These are phyloP conservation scores for Pomatorhinus ruficollis DNA, from an alignment of 2,113 vertebrate genomes.

Conservation along the genomic window DNA sequence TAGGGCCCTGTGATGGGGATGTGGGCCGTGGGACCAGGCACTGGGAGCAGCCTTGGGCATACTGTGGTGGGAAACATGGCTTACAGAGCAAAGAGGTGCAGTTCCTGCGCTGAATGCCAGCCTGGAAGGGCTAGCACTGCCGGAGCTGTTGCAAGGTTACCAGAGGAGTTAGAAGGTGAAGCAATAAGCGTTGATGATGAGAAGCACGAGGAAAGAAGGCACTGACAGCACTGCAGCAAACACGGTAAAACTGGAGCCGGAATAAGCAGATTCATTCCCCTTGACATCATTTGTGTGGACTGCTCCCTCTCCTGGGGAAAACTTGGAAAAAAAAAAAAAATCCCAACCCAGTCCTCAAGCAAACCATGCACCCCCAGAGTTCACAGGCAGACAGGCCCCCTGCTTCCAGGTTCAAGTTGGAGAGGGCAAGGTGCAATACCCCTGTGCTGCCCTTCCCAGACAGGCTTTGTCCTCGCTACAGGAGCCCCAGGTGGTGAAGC, in stretches of 20 bases:
- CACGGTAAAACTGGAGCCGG: background rate
- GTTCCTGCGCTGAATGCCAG: background rate
- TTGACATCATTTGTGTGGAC: background rate
- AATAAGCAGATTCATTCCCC: background rate
- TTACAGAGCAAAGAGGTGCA: background rate
- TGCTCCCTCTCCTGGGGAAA: conserved; percentile 37
- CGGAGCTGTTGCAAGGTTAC: fast-evolving
- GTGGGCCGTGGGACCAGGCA: background rate
- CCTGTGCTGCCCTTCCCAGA: background rate
- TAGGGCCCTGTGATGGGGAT: background rate
- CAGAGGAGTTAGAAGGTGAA: background rate
- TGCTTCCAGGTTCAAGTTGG: background rate
- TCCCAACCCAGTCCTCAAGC: background rate
- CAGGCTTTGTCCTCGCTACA: background rate
- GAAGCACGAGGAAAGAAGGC: background rate
- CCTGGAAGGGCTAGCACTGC: background rate
- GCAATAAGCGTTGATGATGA: background rate
- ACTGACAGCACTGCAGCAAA: background rate
- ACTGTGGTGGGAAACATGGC: background rate
- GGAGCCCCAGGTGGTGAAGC: background rate
- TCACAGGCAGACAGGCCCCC: background rate
- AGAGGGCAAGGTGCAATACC: background rate
- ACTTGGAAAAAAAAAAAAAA: background rate
- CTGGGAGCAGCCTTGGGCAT: background rate
- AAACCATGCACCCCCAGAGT: background rate